Conservation (phyloP, 1,140 invertebrate species). For the Ptiloglossa arizonensis region DNA sequence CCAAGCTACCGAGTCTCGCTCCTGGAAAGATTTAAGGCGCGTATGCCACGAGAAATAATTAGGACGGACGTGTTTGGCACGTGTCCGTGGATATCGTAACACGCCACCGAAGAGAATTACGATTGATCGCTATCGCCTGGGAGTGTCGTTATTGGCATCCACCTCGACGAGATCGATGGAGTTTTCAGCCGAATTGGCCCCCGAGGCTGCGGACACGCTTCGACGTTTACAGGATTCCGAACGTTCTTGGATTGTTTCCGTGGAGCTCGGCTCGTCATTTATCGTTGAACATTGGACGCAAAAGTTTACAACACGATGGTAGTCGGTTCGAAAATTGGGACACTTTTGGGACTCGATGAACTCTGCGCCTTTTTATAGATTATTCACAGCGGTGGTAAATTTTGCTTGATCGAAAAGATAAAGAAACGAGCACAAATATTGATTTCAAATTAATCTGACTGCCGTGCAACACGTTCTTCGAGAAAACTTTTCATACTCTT, state of each 20-base stretch:
- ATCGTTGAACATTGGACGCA: too few relatives aligned
- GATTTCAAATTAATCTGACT: too few relatives aligned
- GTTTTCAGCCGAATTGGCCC: background rate
- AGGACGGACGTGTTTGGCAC: slow-evolving; percentile 51
- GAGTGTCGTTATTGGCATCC: background rate
- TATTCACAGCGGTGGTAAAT: too few relatives aligned
- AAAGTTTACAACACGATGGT: too few relatives aligned
- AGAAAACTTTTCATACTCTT: too few relatives aligned
- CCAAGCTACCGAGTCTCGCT: background rate
- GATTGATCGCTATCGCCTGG: background rate
- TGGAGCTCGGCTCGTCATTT: too few relatives aligned
- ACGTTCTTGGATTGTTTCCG: background rate
- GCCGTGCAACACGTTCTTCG: too few relatives aligned
- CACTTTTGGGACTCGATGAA: too few relatives aligned
- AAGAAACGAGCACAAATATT: too few relatives aligned
- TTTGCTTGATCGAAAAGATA: too few relatives aligned
- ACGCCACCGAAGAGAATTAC: background rate
- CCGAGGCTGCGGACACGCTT: background rate
- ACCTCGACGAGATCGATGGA: background rate
- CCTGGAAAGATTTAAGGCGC: slow-evolving; percentile 26
- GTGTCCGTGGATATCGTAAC: background rate
- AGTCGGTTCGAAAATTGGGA: too few relatives aligned
- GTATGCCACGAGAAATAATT: slow-evolving; percentile 51
- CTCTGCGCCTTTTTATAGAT: too few relatives aligned
- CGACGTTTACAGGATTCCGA: background rate